phyloP scores from a whole-genome alignment of 2,113 vertebrate genomes.

The Tenrec ecaudatus region DNA sequence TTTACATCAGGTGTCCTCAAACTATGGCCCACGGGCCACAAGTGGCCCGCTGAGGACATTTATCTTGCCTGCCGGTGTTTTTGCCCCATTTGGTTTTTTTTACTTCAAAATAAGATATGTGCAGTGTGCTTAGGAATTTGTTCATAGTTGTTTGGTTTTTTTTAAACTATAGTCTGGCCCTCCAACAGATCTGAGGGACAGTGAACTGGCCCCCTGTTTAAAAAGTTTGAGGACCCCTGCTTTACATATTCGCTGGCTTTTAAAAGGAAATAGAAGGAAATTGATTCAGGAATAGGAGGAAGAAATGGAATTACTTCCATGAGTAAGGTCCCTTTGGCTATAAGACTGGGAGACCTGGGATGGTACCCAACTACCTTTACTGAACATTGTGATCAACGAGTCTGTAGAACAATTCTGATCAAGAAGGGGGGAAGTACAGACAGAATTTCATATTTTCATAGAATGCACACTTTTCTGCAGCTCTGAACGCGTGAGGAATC shows the following conservation, averaged over 20 bases:
- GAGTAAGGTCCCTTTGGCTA: neutral
- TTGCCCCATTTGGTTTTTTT: too few relatives aligned
- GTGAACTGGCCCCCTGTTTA: too few relatives aligned
- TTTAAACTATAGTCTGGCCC: too few relatives aligned
- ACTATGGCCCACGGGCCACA: too few relatives aligned
- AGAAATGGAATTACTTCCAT: neutral
- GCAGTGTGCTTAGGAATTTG: too few relatives aligned
- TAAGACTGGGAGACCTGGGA: neutral
- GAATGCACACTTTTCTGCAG: neutral
- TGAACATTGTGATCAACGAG: neutral
- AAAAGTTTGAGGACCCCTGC: too few relatives aligned
- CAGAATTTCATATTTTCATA: neutral
- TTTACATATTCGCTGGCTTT: neutral
- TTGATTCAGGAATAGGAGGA: neutral
- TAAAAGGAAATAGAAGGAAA: neutral
- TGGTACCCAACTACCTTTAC: neutral
- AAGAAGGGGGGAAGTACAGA: neutral
- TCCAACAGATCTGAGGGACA: too few relatives aligned
- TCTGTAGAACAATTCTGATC: neutral
- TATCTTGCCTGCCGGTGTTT: too few relatives aligned
- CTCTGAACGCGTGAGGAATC: neutral
- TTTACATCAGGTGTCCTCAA: too few relatives aligned
- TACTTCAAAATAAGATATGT: too few relatives aligned
- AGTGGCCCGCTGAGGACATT: too few relatives aligned
- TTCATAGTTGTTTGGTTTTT: too few relatives aligned